Conservation (phyloP, 1,140 invertebrate genomes). For the Drosophila dunni region DNA sequence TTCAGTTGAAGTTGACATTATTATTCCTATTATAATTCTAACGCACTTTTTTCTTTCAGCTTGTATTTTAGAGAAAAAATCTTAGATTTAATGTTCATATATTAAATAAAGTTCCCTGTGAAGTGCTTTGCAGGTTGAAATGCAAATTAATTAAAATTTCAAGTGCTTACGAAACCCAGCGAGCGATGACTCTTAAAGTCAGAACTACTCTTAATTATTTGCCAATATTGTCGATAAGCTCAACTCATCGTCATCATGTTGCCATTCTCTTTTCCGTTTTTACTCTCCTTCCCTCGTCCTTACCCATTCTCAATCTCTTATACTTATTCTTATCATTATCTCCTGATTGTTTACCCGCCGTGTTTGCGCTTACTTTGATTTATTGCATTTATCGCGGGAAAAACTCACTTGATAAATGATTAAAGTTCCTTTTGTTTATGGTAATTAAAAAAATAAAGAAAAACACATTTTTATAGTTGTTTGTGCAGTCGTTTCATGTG, state of each 20-base stretch:
- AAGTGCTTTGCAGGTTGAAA: not conserved
- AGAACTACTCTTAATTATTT: constrained; percentile 12
- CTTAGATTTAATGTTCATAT: not conserved
- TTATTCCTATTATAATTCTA: constrained; percentile 6
- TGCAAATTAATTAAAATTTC: constrained; percentile 17
- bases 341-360: constrained; percentile 61
- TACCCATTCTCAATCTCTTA: not conserved
- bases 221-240: constrained; percentile 11
- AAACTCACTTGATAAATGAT: constrained; percentile 69
- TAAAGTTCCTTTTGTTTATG: constrained; percentile 73
- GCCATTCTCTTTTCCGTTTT: not conserved
- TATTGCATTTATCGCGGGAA: constrained; percentile 63
- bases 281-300: not conserved
- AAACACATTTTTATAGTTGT: constrained; percentile 37
- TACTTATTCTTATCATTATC: constrained; percentile 31
- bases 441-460: constrained; percentile 62
- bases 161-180: constrained; percentile 9
- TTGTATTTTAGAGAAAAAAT: not conserved
- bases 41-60: not conserved
- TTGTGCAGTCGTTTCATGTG: constrained; percentile 14
- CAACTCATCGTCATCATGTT: constrained; percentile 20
- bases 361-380: constrained; percentile 61
- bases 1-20: constrained; percentile 14
- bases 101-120: not conserved
- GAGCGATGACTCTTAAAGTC: constrained; percentile 12